Evolutionary conservation across 2,113 vertebrate species (phyloP), one percentile per base, ranked within the genome.

Genomic region (Paraplagusia blochii): DNA sequence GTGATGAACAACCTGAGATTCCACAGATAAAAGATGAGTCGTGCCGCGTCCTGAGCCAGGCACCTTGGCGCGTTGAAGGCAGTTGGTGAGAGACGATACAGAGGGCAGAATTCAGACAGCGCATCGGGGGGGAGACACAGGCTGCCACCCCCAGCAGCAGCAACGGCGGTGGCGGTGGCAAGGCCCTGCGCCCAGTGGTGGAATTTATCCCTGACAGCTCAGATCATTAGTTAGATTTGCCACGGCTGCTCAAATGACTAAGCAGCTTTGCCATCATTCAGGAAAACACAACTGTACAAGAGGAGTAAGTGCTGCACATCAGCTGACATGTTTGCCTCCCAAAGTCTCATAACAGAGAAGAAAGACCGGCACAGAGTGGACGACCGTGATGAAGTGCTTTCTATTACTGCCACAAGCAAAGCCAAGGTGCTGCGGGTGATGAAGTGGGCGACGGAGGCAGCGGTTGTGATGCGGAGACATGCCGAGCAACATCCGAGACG

Each of bases 341-440:
- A 48, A 64, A 54, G 60, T 70, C 66, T 53, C 56, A 59, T 61
- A 73, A 85, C 74, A 66, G 68, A 65, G 56, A n/a, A 38, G 53
- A 63, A 51, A 70, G 53, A 64, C 43, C 63, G 19, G 66, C 2
- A 15, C 19, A 47, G 62, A 53, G 54, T 38, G 7, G 74, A 77
- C 69, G 70, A 62, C 69, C 54, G 63, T 82, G 78, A 85, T 83
- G 50, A 79, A 83, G 71, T 74, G 71, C 79, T 81, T 83, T 72
- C 72, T 66, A 64, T 82, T 69, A 71, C 39, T 34, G 51, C 54
- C 61, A 66, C 77, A 11, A 58, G 72, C 66, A 63, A 56, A 73
- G 62, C 52, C 70, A 75, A 72, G 79, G 77, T 64, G 61, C 58
- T 46, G 54, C 53, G 66, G 47, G 50, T 65, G 77, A 76, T 78